Evolutionary conservation across 2,888 invertebrate genomes (phyloP).

Genomic region (Invenusta paracnida): DNA sequence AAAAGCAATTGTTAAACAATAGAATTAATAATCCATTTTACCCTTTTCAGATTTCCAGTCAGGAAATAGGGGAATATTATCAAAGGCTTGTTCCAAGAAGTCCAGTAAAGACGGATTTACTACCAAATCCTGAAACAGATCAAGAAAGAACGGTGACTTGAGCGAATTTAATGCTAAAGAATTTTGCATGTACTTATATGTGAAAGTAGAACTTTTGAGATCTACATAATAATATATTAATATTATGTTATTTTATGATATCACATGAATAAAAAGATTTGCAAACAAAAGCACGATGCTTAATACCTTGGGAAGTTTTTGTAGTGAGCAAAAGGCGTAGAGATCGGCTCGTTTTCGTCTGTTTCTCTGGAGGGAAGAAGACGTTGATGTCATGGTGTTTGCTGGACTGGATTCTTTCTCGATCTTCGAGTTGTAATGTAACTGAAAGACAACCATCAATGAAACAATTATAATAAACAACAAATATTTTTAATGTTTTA

Average conservation of each 20-base stretch:
- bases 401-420: conserved; percentile 68
- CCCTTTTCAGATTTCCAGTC: conserved; percentile 9
- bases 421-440: conserved; percentile 59
- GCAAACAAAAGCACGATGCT: not conserved
- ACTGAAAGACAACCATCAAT: conserved; percentile 51
- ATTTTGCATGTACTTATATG: too few species aligned
- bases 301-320: conserved; percentile 81
- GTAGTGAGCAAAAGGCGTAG: conserved; percentile 91
- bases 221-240: too few species aligned
- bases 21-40: not conserved
- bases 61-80: conserved; percentile 73
- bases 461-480: too few species aligned
- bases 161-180: too few species aligned
- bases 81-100: conserved; percentile 90
- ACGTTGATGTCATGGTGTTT: conserved; percentile 82
- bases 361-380: conserved; percentile 49
- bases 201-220: too few species aligned
- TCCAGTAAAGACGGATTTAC: conserved; percentile 93
- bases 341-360: conserved; percentile 72
- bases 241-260: too few species aligned
- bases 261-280: too few species aligned
- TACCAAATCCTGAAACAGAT: conserved; percentile 71
- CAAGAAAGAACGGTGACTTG: not conserved
- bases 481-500: too few species aligned
- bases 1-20: not conserved